phyloP scores from a whole-genome alignment of 2,888 invertebrate genomes.

The Caenorhabditis sp. region DNA sequence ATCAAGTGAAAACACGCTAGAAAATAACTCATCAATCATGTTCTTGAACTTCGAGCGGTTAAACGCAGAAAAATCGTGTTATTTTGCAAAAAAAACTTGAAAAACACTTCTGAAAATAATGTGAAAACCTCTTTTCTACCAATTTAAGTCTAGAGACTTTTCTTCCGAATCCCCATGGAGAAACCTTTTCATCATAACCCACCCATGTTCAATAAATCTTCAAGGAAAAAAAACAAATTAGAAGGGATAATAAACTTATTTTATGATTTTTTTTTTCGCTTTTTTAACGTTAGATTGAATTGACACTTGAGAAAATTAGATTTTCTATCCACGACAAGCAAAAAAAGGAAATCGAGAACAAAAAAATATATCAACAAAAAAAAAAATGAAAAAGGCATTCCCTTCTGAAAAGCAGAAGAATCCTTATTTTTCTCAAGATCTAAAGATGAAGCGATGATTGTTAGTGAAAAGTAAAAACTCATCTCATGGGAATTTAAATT shows the following conservation, averaged over 20 bases:
- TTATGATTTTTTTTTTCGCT: not conserved
- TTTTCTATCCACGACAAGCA: not conserved
- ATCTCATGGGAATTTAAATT: not conserved
- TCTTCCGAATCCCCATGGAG: too few relatives aligned
- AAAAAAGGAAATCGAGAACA: not conserved
- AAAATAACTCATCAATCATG: too few relatives aligned
- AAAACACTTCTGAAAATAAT: too few relatives aligned
- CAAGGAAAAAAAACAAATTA: not conserved
- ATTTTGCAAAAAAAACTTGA: too few relatives aligned
- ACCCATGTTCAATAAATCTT: too few relatives aligned
- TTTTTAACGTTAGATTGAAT: not conserved
- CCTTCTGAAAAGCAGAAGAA: not conserved
- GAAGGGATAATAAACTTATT: not conserved
- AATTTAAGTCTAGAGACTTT: too few relatives aligned
- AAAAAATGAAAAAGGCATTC: not conserved
- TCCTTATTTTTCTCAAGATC: not conserved
- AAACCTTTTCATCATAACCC: too few relatives aligned
- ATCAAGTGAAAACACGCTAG: too few relatives aligned
- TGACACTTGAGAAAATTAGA: slow-evolving; percentile 1
- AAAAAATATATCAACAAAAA: not conserved
- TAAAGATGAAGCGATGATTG: not conserved
- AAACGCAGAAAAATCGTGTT: too few relatives aligned
- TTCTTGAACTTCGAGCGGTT: too few relatives aligned
- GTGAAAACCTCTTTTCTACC: too few relatives aligned
- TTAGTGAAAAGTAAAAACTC: not conserved